These are phyloP conservation scores for Pasiphila rectangulata DNA, from an alignment of 2,888 invertebrate species.

Conservation along the genomic window DNA sequence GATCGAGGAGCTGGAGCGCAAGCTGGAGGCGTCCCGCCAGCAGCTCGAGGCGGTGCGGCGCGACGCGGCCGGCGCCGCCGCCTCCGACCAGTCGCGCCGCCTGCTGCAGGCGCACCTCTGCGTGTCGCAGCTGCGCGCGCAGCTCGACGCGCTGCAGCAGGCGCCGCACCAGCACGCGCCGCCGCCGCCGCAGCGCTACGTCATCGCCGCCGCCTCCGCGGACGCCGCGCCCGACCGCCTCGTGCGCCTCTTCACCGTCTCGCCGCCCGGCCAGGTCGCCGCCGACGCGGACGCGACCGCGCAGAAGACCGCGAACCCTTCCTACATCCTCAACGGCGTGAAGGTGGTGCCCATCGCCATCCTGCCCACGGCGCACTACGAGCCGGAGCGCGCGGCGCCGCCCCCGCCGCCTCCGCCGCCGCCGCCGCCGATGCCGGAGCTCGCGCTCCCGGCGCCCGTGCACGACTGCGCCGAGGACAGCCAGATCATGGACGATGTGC, in stretches of 20 bases:
- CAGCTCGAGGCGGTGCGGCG: constrained; percentile 86
- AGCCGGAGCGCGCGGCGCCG: constrained; percentile 57
- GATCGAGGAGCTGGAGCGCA: constrained; percentile 93
- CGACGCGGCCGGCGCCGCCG: constrained; percentile 76
- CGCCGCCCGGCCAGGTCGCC: constrained; percentile 44
- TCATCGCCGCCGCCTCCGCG: constrained; percentile 58
- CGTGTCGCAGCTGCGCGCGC: constrained; percentile 79
- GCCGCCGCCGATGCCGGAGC: constrained; percentile 53
- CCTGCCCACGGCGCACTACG: constrained; percentile 68
- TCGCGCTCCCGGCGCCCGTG: constrained; percentile 37
- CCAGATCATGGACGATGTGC: constrained; percentile 93
- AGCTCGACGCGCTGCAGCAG: constrained; percentile 81
- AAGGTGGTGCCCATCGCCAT: constrained; percentile 76
- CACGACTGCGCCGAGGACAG: constrained; percentile 75
- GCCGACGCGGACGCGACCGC: constrained; percentile 37
- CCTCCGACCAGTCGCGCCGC: constrained; percentile 69
- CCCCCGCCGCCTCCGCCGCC: constrained; percentile 61
- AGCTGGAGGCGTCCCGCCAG: constrained; percentile 88
- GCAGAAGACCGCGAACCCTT: constrained; percentile 63
- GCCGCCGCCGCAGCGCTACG: constrained; percentile 71
- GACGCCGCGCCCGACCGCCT: constrained; percentile 47
- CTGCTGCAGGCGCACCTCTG: constrained; percentile 83
- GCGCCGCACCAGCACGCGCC: constrained; percentile 56
- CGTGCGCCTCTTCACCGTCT: constrained; percentile 60
- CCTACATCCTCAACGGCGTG: constrained; percentile 84